Percentiles rank a stretch among this genome's conserved stretches.
phyloP scores from a whole-genome alignment of 2,113 vertebrate genomes.

The Pithys albifrons region DNA sequence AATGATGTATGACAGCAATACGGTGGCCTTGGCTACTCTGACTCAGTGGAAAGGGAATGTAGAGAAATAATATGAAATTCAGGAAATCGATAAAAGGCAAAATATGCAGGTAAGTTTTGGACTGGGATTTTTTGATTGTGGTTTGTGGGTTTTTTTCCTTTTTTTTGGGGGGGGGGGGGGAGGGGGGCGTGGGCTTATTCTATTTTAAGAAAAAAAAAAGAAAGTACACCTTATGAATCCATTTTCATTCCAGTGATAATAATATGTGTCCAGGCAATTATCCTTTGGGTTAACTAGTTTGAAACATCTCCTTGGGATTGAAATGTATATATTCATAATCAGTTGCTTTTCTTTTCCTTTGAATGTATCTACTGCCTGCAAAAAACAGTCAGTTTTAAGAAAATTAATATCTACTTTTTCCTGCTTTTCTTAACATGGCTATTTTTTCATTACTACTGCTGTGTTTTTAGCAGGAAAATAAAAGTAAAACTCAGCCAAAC shows the following conservation, averaged over 20 bases:
- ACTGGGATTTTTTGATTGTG: neutral
- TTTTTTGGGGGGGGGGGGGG: neutral
- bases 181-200: neutral
- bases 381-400: neutral
- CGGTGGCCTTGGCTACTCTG: neutral
- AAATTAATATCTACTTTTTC: neutral
- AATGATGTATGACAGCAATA: slow-evolving; percentile 9
- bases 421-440: neutral
- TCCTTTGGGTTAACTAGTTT: neutral
- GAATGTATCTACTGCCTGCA: neutral
- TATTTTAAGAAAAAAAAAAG: neutral
- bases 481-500: neutral
- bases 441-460: neutral
- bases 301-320: neutral
- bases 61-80: slow-evolving; percentile 9
- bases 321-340: neutral
- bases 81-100: neutral
- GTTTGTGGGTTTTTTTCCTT: neutral
- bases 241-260: neutral
- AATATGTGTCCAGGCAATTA: neutral
- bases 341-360: neutral
- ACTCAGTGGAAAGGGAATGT: neutral
- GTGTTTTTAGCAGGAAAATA: neutral
- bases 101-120: neutral
- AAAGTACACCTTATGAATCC: neutral